Conservation (phyloP, 1,140 invertebrate species). For the Leucophenga varia region DNA sequence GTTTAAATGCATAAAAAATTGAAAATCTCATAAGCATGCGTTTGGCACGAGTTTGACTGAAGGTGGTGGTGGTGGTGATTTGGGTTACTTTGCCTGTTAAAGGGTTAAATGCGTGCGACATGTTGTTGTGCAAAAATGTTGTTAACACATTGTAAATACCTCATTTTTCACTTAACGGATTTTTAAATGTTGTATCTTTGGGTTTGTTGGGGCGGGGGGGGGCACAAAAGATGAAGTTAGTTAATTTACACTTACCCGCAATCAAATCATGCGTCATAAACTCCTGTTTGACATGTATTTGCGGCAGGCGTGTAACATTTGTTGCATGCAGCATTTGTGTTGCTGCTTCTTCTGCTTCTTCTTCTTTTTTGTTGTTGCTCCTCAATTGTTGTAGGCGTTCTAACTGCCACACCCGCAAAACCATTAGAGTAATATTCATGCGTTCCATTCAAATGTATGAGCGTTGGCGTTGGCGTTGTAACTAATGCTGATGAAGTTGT, state of each 20-base stretch:
- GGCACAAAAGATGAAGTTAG: background rate
- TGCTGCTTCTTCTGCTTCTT: no score
- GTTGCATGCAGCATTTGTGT: constrained; percentile 11
- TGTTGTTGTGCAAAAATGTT: constrained; percentile 38
- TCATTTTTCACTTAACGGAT: constrained; percentile 54
- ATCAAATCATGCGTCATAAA: constrained; percentile 34
- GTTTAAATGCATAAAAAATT: constrained; percentile 55
- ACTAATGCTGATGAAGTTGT: background rate
- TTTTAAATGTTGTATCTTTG: constrained; percentile 42
- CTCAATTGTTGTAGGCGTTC: no score
- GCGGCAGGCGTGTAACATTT: constrained; percentile 26
- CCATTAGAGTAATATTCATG: no score
- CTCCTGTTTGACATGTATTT: constrained; percentile 49
- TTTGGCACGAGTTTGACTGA: constrained; percentile 32
- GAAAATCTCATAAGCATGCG: constrained; percentile 53
- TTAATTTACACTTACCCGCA: constrained; percentile 10
- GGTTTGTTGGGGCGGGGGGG: constrained; percentile 6
- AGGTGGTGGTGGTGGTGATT: background rate
- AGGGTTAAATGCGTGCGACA: constrained; percentile 23
- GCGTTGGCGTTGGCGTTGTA: background rate
- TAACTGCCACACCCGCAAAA: no score
- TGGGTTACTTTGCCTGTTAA: constrained; percentile 9
- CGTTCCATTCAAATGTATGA: no score
- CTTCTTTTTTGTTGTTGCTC: no score
- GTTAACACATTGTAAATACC: constrained; percentile 56